A percentile compares a stretch with the other conserved stretches of the same genome.
Conservation (phyloP, 2,888 invertebrate species). For the Luffia ferchaultella region DNA sequence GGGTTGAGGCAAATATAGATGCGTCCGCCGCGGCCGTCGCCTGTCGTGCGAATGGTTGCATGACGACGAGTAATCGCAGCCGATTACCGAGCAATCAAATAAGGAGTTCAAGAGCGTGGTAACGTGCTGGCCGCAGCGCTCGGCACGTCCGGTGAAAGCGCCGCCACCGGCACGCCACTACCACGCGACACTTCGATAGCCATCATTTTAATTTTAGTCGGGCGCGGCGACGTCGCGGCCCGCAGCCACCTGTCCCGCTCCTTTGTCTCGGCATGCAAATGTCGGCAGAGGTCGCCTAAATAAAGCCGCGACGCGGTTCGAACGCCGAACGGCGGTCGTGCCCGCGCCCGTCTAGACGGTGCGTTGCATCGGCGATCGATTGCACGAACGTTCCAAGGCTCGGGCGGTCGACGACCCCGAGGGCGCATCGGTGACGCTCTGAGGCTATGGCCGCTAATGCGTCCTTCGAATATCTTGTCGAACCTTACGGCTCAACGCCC, state of each 20-base stretch:
- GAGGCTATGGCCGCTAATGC: slow-evolving; percentile 62
- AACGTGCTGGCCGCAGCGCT: background rate
- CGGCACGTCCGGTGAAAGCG: slow-evolving; percentile 39
- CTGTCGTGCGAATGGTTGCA: slow-evolving; percentile 17
- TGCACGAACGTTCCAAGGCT: slow-evolving; percentile 43
- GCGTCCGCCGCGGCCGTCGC: background rate
- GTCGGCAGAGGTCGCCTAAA: slow-evolving; percentile 64
- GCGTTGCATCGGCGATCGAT: slow-evolving; percentile 63
- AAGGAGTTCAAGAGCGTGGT: background rate
- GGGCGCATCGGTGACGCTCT: slow-evolving; percentile 65
- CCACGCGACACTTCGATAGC: slow-evolving; percentile 26
- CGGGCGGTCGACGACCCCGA: slow-evolving; percentile 58
- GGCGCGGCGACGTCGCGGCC: slow-evolving; percentile 25
- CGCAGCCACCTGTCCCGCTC: slow-evolving; percentile 52
- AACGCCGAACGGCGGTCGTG: no score
- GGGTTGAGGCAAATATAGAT: no score
- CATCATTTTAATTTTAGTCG: slow-evolving; percentile 52
- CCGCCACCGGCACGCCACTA: slow-evolving; percentile 21
- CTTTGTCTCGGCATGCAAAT: slow-evolving; percentile 61
- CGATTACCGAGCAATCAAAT: slow-evolving; percentile 23
- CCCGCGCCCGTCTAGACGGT: slow-evolving; percentile 56
- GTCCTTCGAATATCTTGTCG: slow-evolving; percentile 20
- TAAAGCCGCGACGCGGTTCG: slow-evolving; percentile 33
- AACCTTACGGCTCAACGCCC: background rate
- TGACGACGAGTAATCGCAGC: background rate